Percentiles rank a stretch among this genome's conserved stretches.
phyloP scores from a whole-genome alignment of 2,797 vertebrate species.

The Clarias platycephalus region DNA sequence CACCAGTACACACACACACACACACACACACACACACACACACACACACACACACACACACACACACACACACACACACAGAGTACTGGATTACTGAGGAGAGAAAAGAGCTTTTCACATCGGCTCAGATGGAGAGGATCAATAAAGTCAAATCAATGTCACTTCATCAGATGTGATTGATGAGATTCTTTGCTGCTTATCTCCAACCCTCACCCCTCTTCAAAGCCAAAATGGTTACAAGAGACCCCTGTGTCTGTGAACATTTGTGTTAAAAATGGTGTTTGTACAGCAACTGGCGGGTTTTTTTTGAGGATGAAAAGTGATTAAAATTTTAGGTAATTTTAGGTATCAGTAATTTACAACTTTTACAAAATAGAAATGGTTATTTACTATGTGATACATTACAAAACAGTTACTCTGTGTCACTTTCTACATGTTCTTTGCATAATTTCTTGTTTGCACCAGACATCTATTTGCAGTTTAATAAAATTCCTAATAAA shows the following conservation, averaged over 20 bases:
- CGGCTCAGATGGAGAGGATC: conserved; percentile 20
- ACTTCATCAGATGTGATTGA: conserved; percentile 44
- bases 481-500: background rate
- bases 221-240: background rate
- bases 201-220: background rate
- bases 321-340: background rate
- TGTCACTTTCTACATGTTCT: background rate
- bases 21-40: background rate
- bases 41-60: background rate
- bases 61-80: background rate
- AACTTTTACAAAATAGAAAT: background rate
- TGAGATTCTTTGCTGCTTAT: conserved; percentile 24
- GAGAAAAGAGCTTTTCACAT: conserved; percentile 25
- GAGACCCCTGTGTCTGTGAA: too few relatives aligned
- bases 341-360: background rate
- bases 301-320: background rate
- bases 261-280: too few relatives aligned
- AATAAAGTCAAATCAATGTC: conserved; percentile 32
- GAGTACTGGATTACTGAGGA: conserved; percentile 20
- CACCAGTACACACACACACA: background rate
- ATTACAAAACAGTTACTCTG: background rate
- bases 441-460: background rate
- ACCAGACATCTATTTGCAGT: background rate
- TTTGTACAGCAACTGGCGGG: background rate
- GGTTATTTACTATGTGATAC: background rate